Evolutionary conservation across 2,888 invertebrate genomes (phyloP).

Genomic region (Polyommatus icarus): DNA sequence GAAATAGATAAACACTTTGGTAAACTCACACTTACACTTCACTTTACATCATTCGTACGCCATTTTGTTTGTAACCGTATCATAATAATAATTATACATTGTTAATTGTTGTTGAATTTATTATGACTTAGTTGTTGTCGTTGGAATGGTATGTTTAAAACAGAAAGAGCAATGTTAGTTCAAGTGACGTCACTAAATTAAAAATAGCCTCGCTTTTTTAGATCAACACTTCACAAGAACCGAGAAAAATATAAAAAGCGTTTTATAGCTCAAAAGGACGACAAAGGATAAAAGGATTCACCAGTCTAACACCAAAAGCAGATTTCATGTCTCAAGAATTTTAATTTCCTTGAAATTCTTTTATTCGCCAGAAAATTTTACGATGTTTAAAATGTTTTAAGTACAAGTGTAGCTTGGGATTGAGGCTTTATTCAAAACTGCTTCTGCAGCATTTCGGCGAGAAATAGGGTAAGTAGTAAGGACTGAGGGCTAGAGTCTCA

Average conservation of each 20-base stretch:
- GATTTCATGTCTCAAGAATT: not conserved
- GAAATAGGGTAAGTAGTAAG: not conserved
- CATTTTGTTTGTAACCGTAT: no score
- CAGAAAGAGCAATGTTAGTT: not conserved
- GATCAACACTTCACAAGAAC: not conserved
- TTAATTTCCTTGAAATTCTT: not conserved
- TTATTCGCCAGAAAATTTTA: not conserved
- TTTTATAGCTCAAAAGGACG: not conserved
- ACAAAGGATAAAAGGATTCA: slow-evolving; percentile 16
- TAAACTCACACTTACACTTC: no score
- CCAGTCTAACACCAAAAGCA: slow-evolving; percentile 3
- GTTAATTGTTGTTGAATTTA: no score
- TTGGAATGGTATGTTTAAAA: no score
- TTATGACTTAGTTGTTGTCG: no score
- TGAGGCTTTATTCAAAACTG: not conserved
- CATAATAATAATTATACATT: no score
- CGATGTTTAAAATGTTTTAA: not conserved
- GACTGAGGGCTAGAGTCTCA: not conserved
- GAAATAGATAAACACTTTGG: no score
- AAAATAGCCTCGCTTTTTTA: not conserved
- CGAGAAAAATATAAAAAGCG: not conserved
- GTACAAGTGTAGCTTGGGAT: not conserved
- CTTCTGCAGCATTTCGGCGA: not conserved
- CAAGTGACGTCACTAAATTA: not conserved
- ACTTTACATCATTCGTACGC: no score